These are phyloP conservation scores for Gracilinanus agilis DNA, from an alignment of 2,113 vertebrate species.

Conservation along the genomic window DNA sequence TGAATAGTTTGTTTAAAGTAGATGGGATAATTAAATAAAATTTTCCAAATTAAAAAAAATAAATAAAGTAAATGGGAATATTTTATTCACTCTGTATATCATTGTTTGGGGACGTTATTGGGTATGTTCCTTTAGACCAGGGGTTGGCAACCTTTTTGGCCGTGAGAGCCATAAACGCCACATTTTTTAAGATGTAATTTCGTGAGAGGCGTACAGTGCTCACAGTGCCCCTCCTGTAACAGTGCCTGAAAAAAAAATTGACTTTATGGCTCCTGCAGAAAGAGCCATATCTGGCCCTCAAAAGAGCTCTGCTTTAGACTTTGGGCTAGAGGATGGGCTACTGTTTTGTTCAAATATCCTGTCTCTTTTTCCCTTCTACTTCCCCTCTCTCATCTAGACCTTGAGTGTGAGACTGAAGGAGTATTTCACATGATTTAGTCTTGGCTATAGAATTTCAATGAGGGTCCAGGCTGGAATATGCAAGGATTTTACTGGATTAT, in stretches of 20 bases:
- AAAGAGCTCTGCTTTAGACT: too few species aligned
- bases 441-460: neutral
- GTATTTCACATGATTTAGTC: neutral
- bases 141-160: too few species aligned
- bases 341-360: neutral
- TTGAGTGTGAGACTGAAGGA: neutral
- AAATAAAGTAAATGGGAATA: neutral
- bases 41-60: too few species aligned
- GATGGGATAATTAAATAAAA: too few species aligned
- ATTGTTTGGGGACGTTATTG: neutral
- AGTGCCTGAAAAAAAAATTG: too few species aligned
- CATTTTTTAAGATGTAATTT: too few species aligned
- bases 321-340: neutral
- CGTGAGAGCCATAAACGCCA: too few species aligned
- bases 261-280: too few species aligned
- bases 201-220: too few species aligned
- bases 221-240: too few species aligned
- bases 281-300: too few species aligned
- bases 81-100: neutral
- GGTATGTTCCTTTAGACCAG: neutral
- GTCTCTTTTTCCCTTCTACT: neutral
- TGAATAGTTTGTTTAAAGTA: neutral
- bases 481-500: too few species aligned
- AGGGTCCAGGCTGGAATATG: neutral
- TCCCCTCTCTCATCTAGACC: neutral